These are phyloP conservation scores for Puma concolor DNA, from an alignment of 2,113 vertebrate genomes.

Conservation along the genomic window DNA sequence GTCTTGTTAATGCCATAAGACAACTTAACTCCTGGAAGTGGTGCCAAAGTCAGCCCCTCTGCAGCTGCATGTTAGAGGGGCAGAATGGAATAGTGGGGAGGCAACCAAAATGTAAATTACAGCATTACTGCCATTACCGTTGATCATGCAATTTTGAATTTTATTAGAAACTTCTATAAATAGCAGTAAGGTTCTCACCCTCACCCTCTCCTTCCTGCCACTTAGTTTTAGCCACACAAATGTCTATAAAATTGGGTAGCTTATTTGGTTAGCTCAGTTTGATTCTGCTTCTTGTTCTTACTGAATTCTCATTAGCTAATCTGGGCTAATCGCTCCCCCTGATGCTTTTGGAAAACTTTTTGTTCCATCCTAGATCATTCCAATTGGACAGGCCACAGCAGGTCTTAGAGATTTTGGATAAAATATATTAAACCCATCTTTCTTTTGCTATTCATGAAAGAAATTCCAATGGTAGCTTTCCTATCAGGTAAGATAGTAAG, in stretches of 20 bases:
- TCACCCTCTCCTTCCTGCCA: neutral
- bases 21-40: neutral
- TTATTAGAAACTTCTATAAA: neutral
- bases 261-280: neutral
- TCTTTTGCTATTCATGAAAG: neutral
- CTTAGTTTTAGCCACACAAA: neutral
- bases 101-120: neutral
- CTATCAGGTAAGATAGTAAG: neutral
- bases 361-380: neutral
- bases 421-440: neutral
- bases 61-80: neutral
- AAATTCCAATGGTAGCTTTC: neutral
- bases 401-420: neutral
- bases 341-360: neutral
- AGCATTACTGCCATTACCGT: neutral
- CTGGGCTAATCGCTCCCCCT: neutral
- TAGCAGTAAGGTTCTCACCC: neutral
- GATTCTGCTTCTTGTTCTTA: neutral
- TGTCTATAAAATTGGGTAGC: neutral
- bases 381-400: neutral
- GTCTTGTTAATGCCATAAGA: neutral
- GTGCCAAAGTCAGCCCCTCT: neutral
- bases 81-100: neutral
- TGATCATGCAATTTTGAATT: neutral
- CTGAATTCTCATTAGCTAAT: neutral